Evolutionary conservation across 2,797 vertebrate genomes (phyloP).

Genomic region (Parambassis ranga): DNA sequence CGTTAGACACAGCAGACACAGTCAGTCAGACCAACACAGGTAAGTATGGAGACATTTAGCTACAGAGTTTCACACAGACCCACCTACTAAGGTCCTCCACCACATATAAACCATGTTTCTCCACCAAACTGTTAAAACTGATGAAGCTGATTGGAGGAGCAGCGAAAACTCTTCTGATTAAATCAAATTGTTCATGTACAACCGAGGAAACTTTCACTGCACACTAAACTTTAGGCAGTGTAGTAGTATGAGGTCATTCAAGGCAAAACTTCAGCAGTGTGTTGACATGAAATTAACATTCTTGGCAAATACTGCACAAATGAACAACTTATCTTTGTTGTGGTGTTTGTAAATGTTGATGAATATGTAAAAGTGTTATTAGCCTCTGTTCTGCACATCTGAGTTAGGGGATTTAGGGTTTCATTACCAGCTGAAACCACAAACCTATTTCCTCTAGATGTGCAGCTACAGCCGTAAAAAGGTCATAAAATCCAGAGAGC

Average conservation of each 20-base stretch:
- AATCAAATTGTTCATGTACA: no score
- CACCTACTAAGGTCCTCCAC: no score
- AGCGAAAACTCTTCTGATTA: no score
- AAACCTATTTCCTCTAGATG: background rate
- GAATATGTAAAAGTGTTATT: background rate
- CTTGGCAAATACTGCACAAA: background rate
- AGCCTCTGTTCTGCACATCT: background rate
- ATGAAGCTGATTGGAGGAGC: no score
- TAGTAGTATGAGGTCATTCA: background rate
- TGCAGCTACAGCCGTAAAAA: background rate
- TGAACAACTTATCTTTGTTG: background rate
- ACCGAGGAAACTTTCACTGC: no score
- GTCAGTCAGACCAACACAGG: no score
- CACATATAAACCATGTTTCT: no score
- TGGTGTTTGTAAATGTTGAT: constrained; percentile 4
- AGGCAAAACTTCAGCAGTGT: no score
- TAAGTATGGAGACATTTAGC: no score
- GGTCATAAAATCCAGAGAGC: background rate
- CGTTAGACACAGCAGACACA: no score
- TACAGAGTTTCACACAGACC: no score
- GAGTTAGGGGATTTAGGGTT: background rate
- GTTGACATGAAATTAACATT: background rate
- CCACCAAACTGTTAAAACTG: no score
- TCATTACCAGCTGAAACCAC: background rate
- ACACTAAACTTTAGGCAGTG: background rate